phyloP scores from a whole-genome alignment of 2,888 invertebrate species.

The Hyppa rectilinea region DNA sequence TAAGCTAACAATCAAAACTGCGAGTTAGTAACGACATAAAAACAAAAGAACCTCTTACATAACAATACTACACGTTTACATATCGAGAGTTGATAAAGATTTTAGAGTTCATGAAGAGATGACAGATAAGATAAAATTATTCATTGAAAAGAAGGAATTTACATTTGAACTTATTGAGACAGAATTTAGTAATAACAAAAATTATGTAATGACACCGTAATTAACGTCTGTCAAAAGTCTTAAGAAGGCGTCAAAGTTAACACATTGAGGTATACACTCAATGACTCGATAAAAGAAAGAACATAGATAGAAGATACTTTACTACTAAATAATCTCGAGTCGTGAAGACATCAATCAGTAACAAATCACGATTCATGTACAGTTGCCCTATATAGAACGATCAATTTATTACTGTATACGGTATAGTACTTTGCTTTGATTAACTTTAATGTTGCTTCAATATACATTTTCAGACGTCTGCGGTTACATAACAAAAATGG shows the following conservation, averaged over 20 bases:
- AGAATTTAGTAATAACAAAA: slow-evolving; percentile 1
- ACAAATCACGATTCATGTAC: slow-evolving; percentile 42
- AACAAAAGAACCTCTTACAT: slow-evolving; percentile 16
- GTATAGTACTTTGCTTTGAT: slow-evolving; percentile 8
- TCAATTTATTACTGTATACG: slow-evolving; percentile 12
- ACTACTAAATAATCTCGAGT: slow-evolving; percentile 11
- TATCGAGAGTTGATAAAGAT: slow-evolving; percentile 53
- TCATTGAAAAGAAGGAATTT: slow-evolving; percentile 36
- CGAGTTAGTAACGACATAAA: neutral
- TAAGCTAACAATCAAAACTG: neutral
- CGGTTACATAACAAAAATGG: slow-evolving; percentile 30
- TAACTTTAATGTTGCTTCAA: neutral
- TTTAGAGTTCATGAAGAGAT: slow-evolving; percentile 47
- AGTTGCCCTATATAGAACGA: slow-evolving; percentile 26
- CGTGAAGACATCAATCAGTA: slow-evolving; percentile 35
- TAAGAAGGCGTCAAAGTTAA: neutral
- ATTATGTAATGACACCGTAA: neutral
- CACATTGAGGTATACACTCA: neutral
- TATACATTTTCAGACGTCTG: neutral
- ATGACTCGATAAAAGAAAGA: neutral
- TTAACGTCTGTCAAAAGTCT: neutral
- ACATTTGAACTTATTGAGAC: neutral
- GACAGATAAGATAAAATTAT: slow-evolving; percentile 47
- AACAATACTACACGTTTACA: slow-evolving; percentile 39
- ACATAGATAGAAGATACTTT: neutral